Base-by-base conservation (phyloP, 2,888 invertebrate genomes). In the Aleiodes testaceus region DNA sequence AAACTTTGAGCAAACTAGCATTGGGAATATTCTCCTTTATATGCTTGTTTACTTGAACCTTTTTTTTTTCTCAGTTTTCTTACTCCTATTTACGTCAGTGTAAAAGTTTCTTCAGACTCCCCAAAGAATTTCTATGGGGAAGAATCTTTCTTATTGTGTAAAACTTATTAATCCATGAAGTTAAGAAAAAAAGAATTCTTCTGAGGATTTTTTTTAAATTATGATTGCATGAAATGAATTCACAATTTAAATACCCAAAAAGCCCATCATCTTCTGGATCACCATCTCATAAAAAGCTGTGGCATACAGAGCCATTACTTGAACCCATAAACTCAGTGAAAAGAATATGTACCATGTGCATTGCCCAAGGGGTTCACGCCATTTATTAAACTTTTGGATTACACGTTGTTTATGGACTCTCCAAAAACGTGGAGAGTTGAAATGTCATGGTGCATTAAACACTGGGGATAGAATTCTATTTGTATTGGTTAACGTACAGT, bases 141-240 rank as follows among this genome's bases (percentile, higher is more conserved):
- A 9, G 42, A 30, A 14, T 44, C 30, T 64, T 16, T 22, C 11
- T 52, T 71, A 30, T 18, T 42, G 63, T 14, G 44, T 22, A 47
- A 7, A 16, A 63, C 49, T 47, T 52, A 59, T 53, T 22, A 45
- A 36, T 45, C 3, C 52, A 18, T 26, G 47, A 47, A 55, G 49
- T 59, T 63, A 69, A 42, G 65, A n/a, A 53, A 53, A 45, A 36
- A 45, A 44, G 5, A 66, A 70, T 42, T 64, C 66, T 70, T 68
- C 68, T 55, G 11, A 59, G 26, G 42, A 18, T 16, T 59, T 59
- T 59, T n/a, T 16, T 30, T 55, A 4, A 49, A 16, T 16, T 49
- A 14, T 36, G 36, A 9, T 7, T 36, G 36, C 36, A 36, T 36
- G 6, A 36, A 11, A 36, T 36, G 36, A 36, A 7, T 7, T 1